Conservation (phyloP, 2,113 vertebrate genomes). For the Mormoops blainvillei region DNA sequence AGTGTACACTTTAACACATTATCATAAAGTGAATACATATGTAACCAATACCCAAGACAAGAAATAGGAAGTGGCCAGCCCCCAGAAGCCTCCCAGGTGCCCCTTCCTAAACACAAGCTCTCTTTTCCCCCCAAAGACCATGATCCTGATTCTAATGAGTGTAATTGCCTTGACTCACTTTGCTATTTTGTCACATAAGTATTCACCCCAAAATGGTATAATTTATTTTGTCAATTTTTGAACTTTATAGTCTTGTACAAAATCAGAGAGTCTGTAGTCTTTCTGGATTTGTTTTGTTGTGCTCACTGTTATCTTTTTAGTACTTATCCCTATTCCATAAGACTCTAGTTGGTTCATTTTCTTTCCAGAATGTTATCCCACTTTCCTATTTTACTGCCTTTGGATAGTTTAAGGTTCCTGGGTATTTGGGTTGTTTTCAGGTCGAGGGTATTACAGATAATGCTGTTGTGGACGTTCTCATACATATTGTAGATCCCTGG, state of each 20-base stretch:
- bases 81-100: background rate
- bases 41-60: background rate
- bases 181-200: background rate
- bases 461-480: background rate
- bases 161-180: background rate
- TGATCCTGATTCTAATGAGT: background rate
- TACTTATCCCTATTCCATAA: background rate
- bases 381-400: background rate
- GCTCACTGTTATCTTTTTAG: background rate
- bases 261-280: background rate
- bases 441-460: background rate
- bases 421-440: background rate
- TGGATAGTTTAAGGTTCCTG: background rate
- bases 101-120: background rate
- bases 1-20: constrained; percentile 22
- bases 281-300: background rate
- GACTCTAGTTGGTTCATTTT: background rate
- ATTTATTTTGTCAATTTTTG: background rate
- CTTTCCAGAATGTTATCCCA: background rate
- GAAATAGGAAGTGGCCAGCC: background rate
- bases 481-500: background rate
- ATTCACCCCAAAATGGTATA: background rate
- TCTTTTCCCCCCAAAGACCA: background rate
- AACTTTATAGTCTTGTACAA: background rate
- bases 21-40: background rate